Evolutionary conservation across 1,140 invertebrate genomes (phyloP), one percentile per base, ranked within the genome.

Genomic region (Carposina sasakii): DNA sequence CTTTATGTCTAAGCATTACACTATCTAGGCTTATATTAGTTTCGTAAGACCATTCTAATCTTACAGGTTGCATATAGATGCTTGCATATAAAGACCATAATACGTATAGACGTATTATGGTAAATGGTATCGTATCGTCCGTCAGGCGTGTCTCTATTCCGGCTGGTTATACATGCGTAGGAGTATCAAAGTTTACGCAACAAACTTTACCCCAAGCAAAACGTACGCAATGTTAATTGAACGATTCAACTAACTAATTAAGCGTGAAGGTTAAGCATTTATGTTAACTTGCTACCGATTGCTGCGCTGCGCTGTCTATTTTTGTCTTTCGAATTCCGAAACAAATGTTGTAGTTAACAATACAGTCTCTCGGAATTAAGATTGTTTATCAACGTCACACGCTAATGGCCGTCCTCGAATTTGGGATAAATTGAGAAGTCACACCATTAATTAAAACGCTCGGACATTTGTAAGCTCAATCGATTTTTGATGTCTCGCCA

Each of bases 401-500:
- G 37, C 43, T 46, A 49, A 50, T 37, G 26, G 36, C 26, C 31
- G 30, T 47, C 43, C 48, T 28, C 47, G 52, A 54, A 54, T 57
- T 54, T 49, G 42, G 54, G 54, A 63, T 69, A 69, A 69, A 69
- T 68, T 55, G 41, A 47, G 13, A 57, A 66, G 48, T 48, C 46
- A 61, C 46, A 60, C 55, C 54, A 61, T 51, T 57, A 52, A 63
- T 70, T 63, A 62, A 44, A 56, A 58, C 46, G 55, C 33, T 46
- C 64, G 46, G 63, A 67, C 54, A 56, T 52, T 60, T 59, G 58
- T 65, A 57, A 63, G 54, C 60, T 62, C 73, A 67, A 68, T 76
- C 64, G 57, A 60, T 65, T 75, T 69, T 60, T 67, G 62, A 74
- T 76, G 77, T 76, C 73, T 67, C 57, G 55, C 67, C 63, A 71